Percentiles rank a stretch among this genome's conserved stretches.
phyloP scores from a whole-genome alignment of 1,140 invertebrate genomes.

The fruit fly (Drosophila melanogaster) region Release_6_plus_ISO1_MT NT_037436.4:12809501-12810000 shows the following conservation, averaged over 20 bases:
- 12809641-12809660: slow-evolving; percentile 94
- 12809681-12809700: slow-evolving; percentile 93
- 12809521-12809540: slow-evolving; percentile 85
- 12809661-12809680: slow-evolving; percentile 98
- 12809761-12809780: slow-evolving; percentile 91
- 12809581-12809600: slow-evolving; percentile 88
- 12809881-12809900: slow-evolving; percentile 97
- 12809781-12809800: slow-evolving; percentile 95
- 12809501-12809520: slow-evolving; percentile 90
- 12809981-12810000: slow-evolving; percentile 77
- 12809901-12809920: slow-evolving; percentile 92
- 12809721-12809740: slow-evolving; percentile 95
- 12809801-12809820: slow-evolving; percentile 88
- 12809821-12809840: slow-evolving; percentile 89
- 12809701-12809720: slow-evolving; percentile 93
- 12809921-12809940: slow-evolving; percentile 92
- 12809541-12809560: slow-evolving; percentile 97
- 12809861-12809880: slow-evolving; percentile 99
- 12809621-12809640: slow-evolving; percentile 74
- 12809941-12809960: slow-evolving; percentile 96
- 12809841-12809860: slow-evolving; percentile 95
- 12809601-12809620: slow-evolving; percentile 93
- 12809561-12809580: slow-evolving; percentile 92
- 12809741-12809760: slow-evolving; percentile 89
- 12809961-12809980: slow-evolving; percentile 97